Evolutionary conservation across 2,113 vertebrate species (phyloP).

Genomic region (Heloderma charlesbogerti): DNA sequence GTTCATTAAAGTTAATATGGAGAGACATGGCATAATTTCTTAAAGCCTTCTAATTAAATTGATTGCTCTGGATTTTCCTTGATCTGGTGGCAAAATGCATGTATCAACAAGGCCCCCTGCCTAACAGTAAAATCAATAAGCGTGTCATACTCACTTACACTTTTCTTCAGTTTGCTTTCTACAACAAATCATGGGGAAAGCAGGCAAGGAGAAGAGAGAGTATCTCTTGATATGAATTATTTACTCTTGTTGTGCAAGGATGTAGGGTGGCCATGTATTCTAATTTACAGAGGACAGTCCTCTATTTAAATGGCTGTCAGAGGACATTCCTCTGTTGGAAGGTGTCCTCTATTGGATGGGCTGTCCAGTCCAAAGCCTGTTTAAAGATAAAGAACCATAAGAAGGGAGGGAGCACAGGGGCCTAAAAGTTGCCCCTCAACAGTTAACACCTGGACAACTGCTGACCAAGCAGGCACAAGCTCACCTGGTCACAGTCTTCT

Average conservation of each 20-base stretch:
- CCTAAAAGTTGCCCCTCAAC: too few relatives aligned
- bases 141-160: constrained; percentile 33
- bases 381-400: too few relatives aligned
- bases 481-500: too few relatives aligned
- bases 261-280: too few relatives aligned
- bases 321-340: too few relatives aligned
- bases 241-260: background rate
- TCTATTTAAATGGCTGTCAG: too few relatives aligned
- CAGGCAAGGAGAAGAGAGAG: background rate
- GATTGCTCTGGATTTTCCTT: constrained; percentile 47
- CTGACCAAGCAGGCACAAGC: too few relatives aligned
- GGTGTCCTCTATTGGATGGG: too few relatives aligned
- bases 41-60: constrained; percentile 62
- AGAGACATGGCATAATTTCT: constrained; percentile 27
- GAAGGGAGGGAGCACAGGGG: background rate
- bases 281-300: too few relatives aligned
- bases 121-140: constrained; percentile 48
- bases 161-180: constrained; percentile 36
- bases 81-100: constrained; percentile 53
- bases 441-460: too few relatives aligned
- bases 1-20: constrained; percentile 49
- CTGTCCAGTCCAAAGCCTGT: too few relatives aligned
- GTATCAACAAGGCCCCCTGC: constrained; percentile 51
- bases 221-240: background rate
- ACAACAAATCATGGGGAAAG: constrained; percentile 16